phyloP scores from a whole-genome alignment of 2,797 vertebrate species.

The Leptatherina wallacei region DNA sequence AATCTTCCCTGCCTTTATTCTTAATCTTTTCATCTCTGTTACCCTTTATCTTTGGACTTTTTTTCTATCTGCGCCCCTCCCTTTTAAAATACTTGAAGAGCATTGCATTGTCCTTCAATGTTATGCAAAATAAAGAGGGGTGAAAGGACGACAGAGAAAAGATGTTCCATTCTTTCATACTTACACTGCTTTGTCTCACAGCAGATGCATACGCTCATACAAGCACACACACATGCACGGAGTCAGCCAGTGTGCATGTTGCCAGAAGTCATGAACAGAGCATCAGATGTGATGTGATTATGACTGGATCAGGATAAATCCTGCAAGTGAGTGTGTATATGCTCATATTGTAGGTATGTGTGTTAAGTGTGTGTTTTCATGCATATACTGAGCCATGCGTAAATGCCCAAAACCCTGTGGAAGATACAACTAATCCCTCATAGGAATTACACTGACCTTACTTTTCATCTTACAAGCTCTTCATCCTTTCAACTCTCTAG shows the following conservation, averaged over 20 bases:
- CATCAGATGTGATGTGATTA: slow-evolving; percentile 67
- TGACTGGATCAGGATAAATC: slow-evolving; percentile 65
- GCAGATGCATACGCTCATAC: slow-evolving; percentile 17
- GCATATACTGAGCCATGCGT: slow-evolving; percentile 39
- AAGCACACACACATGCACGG: slow-evolving; percentile 7
- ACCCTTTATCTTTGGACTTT: slow-evolving; percentile 44
- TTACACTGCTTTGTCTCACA: slow-evolving; percentile 54
- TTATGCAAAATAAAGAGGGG: slow-evolving; percentile 30
- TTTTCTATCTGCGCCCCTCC: slow-evolving; percentile 16
- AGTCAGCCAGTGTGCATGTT: slow-evolving; percentile 25
- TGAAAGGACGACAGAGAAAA: slow-evolving; percentile 51
- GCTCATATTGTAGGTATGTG: slow-evolving; percentile 25
- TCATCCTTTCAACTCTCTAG: slow-evolving; percentile 51
- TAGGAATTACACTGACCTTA: slow-evolving; percentile 56
- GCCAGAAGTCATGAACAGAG: slow-evolving; percentile 58
- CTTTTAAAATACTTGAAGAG: slow-evolving; percentile 21
- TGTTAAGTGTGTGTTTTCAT: slow-evolving; percentile 22
- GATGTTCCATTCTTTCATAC: slow-evolving; percentile 59
- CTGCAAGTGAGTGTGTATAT: slow-evolving; percentile 44
- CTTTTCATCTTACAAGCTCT: slow-evolving; percentile 45
- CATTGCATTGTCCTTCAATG: slow-evolving; percentile 57
- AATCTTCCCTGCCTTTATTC: slow-evolving; percentile 43
- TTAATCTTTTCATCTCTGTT: slow-evolving; percentile 64
- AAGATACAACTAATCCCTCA: slow-evolving; percentile 62
- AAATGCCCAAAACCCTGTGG: slow-evolving; percentile 49